phyloP scores from a whole-genome alignment of 2,888 invertebrate genomes.

The Cosmorhoe ocellata region DNA sequence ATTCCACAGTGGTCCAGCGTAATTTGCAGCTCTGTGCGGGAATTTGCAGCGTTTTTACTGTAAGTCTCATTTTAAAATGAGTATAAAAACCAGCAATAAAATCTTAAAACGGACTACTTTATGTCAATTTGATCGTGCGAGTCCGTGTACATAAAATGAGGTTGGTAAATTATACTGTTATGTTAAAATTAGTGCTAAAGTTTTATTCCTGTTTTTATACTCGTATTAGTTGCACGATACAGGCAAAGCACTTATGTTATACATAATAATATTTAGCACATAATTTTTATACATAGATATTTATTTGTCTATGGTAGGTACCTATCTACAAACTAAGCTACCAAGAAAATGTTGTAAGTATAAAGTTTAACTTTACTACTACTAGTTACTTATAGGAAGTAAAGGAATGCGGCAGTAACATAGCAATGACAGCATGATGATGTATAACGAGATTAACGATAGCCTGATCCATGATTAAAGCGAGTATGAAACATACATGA shows the following conservation, averaged over 20 bases:
- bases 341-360: no score
- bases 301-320: no score
- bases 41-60: conserved; percentile 42
- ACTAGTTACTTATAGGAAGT: no score
- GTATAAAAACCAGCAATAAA: conserved; percentile 32
- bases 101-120: conserved; percentile 26
- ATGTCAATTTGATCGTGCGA: conserved; percentile 20
- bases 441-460: conserved; percentile 45
- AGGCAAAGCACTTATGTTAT: no score
- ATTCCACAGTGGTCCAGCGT: conserved; percentile 60
- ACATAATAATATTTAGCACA: no score
- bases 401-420: conserved; percentile 44
- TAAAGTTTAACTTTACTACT: no score
- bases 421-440: conserved; percentile 44
- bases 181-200: no score
- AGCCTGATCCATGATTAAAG: conserved; percentile 32
- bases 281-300: no score
- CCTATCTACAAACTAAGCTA: no score
- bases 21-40: conserved; percentile 63
- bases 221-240: no score
- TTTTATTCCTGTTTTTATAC: no score
- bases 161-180: no score
- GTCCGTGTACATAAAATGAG: not conserved
- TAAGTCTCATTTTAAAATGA: conserved; percentile 33
- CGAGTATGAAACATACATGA: conserved; percentile 8